A percentile compares a stretch with the other conserved stretches of the same genome.
phyloP scores from a whole-genome alignment of 1,140 invertebrate species.

The Antheraea pernyi region DNA sequence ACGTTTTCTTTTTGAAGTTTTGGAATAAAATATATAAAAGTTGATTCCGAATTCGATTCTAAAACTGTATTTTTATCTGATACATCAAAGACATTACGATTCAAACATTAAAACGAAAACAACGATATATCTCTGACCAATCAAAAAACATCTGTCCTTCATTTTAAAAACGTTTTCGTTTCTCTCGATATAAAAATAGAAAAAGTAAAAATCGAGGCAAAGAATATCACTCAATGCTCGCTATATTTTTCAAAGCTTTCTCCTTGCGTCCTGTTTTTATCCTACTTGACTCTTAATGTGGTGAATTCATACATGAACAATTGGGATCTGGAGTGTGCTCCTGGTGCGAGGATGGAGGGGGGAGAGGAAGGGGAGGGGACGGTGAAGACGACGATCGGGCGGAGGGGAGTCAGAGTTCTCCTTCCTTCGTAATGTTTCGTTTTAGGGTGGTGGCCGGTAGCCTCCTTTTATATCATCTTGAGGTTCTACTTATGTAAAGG shows the following conservation, averaged over 20 bases:
- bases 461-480: slow-evolving; percentile 19
- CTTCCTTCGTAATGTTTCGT: slow-evolving; percentile 50
- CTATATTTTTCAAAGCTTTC: slow-evolving; percentile 77
- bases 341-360: slow-evolving; percentile 24
- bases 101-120: background rate
- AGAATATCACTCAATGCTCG: slow-evolving; percentile 67
- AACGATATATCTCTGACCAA: background rate
- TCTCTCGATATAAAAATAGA: slow-evolving; percentile 25
- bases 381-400: slow-evolving; percentile 10
- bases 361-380: slow-evolving; percentile 23
- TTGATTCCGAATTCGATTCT: no score
- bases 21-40: no score
- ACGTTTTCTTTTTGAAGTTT: no score
- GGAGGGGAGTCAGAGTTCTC: slow-evolving; percentile 22
- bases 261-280: slow-evolving; percentile 75
- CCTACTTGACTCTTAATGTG: slow-evolving; percentile 80
- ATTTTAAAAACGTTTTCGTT: slow-evolving; percentile 19
- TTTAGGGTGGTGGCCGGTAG: slow-evolving; percentile 21
- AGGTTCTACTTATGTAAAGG: slow-evolving; percentile 10
- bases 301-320: slow-evolving; percentile 81
- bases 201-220: slow-evolving; percentile 53
- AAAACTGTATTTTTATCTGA: background rate
- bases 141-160: slow-evolving; percentile 20
- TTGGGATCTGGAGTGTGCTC: slow-evolving; percentile 62
- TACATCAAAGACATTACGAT: background rate